Conservation (phyloP, 2,888 invertebrate genomes). For the Parnassius smintheus region DNA sequence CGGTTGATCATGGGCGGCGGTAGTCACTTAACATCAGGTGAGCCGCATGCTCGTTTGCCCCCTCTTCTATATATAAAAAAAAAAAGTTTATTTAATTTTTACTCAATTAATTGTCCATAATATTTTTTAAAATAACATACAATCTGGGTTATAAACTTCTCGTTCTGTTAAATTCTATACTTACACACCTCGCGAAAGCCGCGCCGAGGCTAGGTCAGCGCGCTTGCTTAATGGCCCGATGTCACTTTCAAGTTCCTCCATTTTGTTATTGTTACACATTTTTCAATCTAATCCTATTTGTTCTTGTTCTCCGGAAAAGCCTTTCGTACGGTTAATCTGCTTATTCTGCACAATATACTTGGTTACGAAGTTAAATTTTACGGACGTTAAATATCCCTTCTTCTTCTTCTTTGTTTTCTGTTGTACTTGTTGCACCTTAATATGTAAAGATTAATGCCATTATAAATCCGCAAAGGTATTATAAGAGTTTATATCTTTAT, state of each 20-base stretch:
- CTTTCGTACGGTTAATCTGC: slow-evolving; percentile 53
- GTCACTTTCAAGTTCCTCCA: slow-evolving; percentile 64
- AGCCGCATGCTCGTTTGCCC: too few relatives aligned
- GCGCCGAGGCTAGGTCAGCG: slow-evolving; percentile 37
- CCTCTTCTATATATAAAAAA: too few relatives aligned
- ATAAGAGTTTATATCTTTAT: too few relatives aligned
- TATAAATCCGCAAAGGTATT: too few relatives aligned
- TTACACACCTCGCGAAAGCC: slow-evolving; percentile 33
- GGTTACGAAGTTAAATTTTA: slow-evolving; percentile 27
- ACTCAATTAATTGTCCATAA: too few relatives aligned
- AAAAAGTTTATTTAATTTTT: too few relatives aligned
- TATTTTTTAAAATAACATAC: too few relatives aligned
- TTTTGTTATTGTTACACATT: slow-evolving; percentile 67
- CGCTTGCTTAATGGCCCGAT: slow-evolving; percentile 56
- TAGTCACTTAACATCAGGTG: too few relatives aligned
- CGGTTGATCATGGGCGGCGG: too few relatives aligned
- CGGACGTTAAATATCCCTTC: slow-evolving; percentile 21
- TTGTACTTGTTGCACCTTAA: background rate
- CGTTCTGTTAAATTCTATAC: slow-evolving; percentile 49
- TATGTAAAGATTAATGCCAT: too few relatives aligned
- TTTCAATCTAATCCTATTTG: slow-evolving; percentile 65
- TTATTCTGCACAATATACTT: slow-evolving; percentile 38
- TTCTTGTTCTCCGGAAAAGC: slow-evolving; percentile 49
- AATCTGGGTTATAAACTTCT: slow-evolving; percentile 43
- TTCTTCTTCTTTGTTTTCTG: slow-evolving; percentile 13